Base-by-base conservation (phyloP, 2,888 invertebrate genomes). In the Drosophila paucipuncta region DNA sequence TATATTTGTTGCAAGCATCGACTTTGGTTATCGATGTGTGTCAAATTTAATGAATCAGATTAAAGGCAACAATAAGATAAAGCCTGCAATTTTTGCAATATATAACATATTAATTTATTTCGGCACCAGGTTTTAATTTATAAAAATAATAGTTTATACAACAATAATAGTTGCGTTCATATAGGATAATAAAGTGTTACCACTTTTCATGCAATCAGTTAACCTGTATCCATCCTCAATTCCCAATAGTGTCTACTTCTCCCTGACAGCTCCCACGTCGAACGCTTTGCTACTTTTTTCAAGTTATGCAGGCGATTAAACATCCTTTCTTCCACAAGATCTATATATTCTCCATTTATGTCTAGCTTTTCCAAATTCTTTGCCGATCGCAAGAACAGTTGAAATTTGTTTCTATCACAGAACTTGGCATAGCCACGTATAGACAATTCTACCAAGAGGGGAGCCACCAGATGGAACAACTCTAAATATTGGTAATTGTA, bases 401-500 rank as follows among this genome's bases (percentile, higher is more conserved):
- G 30, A 30, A 85, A 70, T 53, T 71, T 69, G 35, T 10, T n/a
- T 1, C 31, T n/a, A 7, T 85, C 65, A 1, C 43, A 5, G 18
- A 16, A 83, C 59, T 22, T 82, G 78, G n/a, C 70, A 73, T 54
- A 52, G 33, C 78, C 67, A 25, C 2, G 2, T 25, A 88, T 30
- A 68, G 88, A 82, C 41, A 85, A 28, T 41, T 82, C 73, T 3
- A 52, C 6, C 25, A 85, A 50, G 0, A 50, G 49, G 5, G 74
- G 43, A 2, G 72, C 63, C 22, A 80, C 74, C n/a, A 54, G 28
- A 1, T 18, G 16, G 1, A 88, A 59, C 6, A 47, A 11, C 0
- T 49, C 52, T 0, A 85, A 10, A 11, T 76, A 74, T 2, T 72
- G 57, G 0, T 11, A 2, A 1, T 80, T 22, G 22, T 22, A 22